phyloP scores from a whole-genome alignment of 2,113 vertebrate genomes.

The Orientallactaga bullata region DNA sequence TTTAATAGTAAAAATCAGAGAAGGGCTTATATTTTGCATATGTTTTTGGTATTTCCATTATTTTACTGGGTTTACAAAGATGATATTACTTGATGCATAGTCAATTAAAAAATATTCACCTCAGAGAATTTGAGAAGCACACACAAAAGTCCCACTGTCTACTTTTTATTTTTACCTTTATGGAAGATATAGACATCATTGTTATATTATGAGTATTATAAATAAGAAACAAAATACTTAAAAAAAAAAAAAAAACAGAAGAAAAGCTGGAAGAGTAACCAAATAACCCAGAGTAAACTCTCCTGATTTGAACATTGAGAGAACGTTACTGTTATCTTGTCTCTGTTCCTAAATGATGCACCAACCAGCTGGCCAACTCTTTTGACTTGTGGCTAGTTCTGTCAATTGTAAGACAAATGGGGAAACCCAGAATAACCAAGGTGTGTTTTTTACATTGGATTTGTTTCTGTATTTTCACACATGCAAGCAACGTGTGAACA shows the following conservation, averaged over 20 bases:
- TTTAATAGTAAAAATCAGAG: background rate
- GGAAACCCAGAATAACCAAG: background rate
- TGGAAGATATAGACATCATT: background rate
- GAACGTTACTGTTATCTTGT: fast-evolving
- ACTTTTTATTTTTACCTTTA: background rate
- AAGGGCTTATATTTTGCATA: background rate
- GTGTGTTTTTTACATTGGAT: background rate
- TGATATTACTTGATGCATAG: background rate
- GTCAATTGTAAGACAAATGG: background rate
- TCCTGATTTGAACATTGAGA: background rate
- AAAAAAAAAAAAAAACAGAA: background rate
- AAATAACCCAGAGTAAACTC: background rate
- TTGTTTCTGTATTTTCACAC: background rate
- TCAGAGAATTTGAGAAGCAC: background rate
- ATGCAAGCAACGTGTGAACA: background rate
- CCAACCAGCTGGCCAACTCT: too few species aligned
- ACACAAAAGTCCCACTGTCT: fast-evolving
- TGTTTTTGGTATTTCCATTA: background rate
- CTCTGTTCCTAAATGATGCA: background rate
- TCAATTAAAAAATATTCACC: background rate
- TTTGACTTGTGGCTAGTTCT: constrained; percentile 28
- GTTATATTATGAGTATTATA: background rate
- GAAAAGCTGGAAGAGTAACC: background rate
- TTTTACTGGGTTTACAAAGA: background rate
- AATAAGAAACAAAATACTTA: background rate